phyloP scores from a whole-genome alignment of 2,888 invertebrate species.

The Ophraella communa region DNA sequence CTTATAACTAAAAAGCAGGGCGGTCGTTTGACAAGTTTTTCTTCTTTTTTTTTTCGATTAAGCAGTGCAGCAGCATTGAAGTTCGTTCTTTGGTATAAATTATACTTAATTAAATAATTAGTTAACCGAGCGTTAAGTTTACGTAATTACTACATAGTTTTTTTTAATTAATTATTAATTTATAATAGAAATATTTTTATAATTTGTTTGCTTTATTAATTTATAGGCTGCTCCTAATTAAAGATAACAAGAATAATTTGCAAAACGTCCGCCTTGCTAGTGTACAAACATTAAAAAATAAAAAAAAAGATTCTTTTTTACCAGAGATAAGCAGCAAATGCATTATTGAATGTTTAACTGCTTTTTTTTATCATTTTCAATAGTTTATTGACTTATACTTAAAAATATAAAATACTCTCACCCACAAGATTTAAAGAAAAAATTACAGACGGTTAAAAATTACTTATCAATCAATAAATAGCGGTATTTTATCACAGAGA shows the following conservation, averaged over 20 bases:
- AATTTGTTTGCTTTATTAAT: too few relatives aligned
- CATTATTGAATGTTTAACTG: background rate
- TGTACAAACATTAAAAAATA: too few relatives aligned
- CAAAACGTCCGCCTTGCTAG: too few relatives aligned
- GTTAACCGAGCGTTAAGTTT: background rate
- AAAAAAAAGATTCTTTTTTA: too few relatives aligned
- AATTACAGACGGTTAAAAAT: constrained; percentile 26
- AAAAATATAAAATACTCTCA: constrained; percentile 29
- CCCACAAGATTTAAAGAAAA: constrained; percentile 35
- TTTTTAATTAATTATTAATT: too few relatives aligned
- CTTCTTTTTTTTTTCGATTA: too few relatives aligned
- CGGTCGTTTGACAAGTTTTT: background rate
- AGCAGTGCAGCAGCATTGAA: too few relatives aligned
- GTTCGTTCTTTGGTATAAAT: background rate
- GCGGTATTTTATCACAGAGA: constrained; percentile 44
- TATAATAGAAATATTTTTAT: too few relatives aligned
- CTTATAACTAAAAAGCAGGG: constrained; percentile 15
- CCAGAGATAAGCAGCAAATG: too few relatives aligned
- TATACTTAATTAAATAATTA: background rate
- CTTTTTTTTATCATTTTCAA: background rate
- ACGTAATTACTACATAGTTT: background rate
- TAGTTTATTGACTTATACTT: constrained; percentile 17
- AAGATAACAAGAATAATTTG: too few relatives aligned
- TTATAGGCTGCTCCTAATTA: too few relatives aligned
- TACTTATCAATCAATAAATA: constrained; percentile 33